Evolutionary conservation across 2,797 vertebrate species (phyloP), one percentile per base, ranked within the genome.

Genomic region (Centropyge bicolor): DNA sequence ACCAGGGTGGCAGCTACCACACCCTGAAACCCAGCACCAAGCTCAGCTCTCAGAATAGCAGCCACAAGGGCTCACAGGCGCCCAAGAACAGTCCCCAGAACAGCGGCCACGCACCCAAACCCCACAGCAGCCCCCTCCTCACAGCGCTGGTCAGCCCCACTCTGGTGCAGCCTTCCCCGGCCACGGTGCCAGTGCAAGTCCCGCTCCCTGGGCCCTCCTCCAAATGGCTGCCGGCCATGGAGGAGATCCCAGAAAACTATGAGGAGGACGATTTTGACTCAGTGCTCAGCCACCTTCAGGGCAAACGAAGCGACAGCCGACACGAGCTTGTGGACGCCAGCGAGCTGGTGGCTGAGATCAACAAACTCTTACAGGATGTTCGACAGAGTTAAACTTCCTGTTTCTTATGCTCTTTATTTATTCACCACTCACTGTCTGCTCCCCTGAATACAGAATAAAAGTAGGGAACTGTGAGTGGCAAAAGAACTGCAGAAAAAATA

Each of bases 161-260:
- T 2, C 38, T 87, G 46, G 88, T 81, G 54, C 88, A 93, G 76
- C 81, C 89, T 3, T 73, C 89, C 10, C 74, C 87, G 0, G 86
- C 80, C 6, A 71, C 89, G 0, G 83, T 83, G 17, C 83, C 86
- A 0, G 54, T 87, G 38, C 68, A 91, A 0, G 87, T 74, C 3
- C 78, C 87, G 0, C 74, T 93, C 24, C 82, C 90, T 70, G 92
- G 96, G 86, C 62, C 96, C 87, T 60, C 93, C 41, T 96, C 96
- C 11, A 99, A 99, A 48, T 99, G 98, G 98, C 94, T 99, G 76
- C 98, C 98, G 0, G 98, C 98, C 85, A 99, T 99, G 98, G 98
- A 99, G 92, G 98, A 99, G 92, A 99, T 99, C 89, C 98, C 98
- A 0, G 98, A 99, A 85, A 99, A 99, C 82, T 98, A 98, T 0